phyloP scores from a whole-genome alignment of 2,113 vertebrate genomes.

The Pteropus alecto region DNA sequence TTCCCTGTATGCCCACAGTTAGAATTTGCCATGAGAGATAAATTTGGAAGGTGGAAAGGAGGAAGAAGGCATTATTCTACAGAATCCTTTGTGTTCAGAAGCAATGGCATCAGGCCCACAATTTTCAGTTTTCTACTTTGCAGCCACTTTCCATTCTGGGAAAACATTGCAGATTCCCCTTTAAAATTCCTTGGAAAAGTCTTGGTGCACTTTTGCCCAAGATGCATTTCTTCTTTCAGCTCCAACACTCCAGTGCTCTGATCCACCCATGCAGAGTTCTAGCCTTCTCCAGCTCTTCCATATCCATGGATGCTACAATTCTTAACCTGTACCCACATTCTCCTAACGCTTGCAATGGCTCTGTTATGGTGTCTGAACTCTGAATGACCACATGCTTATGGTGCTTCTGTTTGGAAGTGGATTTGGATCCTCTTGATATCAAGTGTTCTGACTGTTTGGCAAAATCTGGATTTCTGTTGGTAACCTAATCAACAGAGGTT shows the following conservation, averaged over 20 bases:
- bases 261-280: not conserved
- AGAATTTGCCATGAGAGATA: not conserved
- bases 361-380: not conserved
- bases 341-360: not conserved
- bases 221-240: not conserved
- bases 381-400: not conserved
- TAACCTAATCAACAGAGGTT: not conserved
- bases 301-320: fast-evolving
- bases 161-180: not conserved
- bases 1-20: not conserved
- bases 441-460: not conserved
- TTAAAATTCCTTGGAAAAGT: not conserved
- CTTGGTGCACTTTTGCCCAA: not conserved
- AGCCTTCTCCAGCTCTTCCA: not conserved
- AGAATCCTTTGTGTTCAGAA: not conserved
- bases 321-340: fast-evolving
- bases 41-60: not conserved
- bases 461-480: not conserved
- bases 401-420: not conserved
- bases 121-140: not conserved
- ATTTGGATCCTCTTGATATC: not conserved
- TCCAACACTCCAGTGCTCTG: not conserved
- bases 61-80: not conserved
- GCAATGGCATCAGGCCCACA: not conserved
- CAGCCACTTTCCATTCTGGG: not conserved